Base-by-base conservation (phyloP, 2,888 invertebrate species). In the Creontiades dilutus region DNA sequence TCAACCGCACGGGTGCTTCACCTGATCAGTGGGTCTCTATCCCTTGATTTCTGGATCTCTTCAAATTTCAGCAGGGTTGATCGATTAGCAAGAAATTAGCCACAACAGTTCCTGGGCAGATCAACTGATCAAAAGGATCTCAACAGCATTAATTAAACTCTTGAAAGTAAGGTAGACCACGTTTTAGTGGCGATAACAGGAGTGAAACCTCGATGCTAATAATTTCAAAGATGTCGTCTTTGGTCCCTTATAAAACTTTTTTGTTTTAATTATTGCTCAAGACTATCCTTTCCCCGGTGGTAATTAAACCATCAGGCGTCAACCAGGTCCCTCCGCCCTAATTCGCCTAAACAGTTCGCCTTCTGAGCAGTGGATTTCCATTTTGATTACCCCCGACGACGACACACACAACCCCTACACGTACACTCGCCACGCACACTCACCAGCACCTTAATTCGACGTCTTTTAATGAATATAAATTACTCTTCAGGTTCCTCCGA, bases 391-490 rank as follows among this genome's bases (percentile, higher is more conserved):
- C 82, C 82, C 37, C 37, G 37, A 7, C 37, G 37, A 37, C 37
- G 7, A 37, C 37, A 23, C 76, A 4, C 13, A 52, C 68, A 23
- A 68, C 68, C 19, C 68, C 12, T 23, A 23, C 68, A 52, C 82
- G 19, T 23, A 23, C 82, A 14, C 55, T n/a, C 82, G 11, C n/a
- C 48, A 19, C n/a, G 19, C 82, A 68, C 68, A 23, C 68, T 11
- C 27, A 19, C 23, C 19, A 68, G 3, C 23, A 46, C 46, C 68
- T 86, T 88, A 88, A 88, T 88, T 88, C 81, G 88, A 88, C 88
- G 80, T 46, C 78, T 80, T 88, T 88, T 88, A 88, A 88, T 88
- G 88, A 88, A 88, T 88, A 88, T 88, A 88, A 80, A 88, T 88
- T 88, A 88, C 80, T 19, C 57, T 23, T 52, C 75, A 78, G 78